These are phyloP conservation scores for Adrianichthys oophorus DNA, from an alignment of 2,797 vertebrate genomes.

Conservation along the genomic window DNA sequence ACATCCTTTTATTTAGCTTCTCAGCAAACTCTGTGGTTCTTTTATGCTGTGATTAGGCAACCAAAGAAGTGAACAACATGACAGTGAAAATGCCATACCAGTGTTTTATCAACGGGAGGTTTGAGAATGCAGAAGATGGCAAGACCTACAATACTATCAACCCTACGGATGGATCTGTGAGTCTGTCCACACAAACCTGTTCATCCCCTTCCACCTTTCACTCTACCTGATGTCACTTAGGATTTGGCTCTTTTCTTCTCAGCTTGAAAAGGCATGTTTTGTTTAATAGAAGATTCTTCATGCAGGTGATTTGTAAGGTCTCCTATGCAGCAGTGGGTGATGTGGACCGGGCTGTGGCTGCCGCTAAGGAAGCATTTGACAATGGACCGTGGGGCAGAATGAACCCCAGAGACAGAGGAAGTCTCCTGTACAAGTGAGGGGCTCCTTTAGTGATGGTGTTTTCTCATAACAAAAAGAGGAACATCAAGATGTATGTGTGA, in stretches of 20 bases:
- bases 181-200: constrained; percentile 43
- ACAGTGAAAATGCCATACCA: constrained; percentile 92
- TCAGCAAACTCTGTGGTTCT: too few relatives aligned
- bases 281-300: not conserved
- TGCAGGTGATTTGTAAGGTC: constrained; percentile 89
- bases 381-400: constrained; percentile 91
- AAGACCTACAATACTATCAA: constrained; percentile 87
- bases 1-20: not conserved
- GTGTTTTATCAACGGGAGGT: constrained; percentile 91
- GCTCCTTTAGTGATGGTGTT: constrained; percentile 10
- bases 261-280: not conserved
- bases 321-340: constrained; percentile 87
- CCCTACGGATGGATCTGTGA: constrained; percentile 92
- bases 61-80: constrained; percentile 89
- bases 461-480: too few relatives aligned
- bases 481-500: too few relatives aligned
- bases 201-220: too few relatives aligned
- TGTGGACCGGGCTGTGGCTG: constrained; percentile 91
- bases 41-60: constrained; percentile 69
- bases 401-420: constrained; percentile 91
- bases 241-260: not conserved
- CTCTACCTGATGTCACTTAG: too few relatives aligned
- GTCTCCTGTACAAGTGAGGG: constrained; percentile 86
- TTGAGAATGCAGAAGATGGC: constrained; percentile 85
- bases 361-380: constrained; percentile 92